Evolutionary conservation across 2,797 vertebrate species (phyloP).

Genomic region (Coilia nasus): DNA sequence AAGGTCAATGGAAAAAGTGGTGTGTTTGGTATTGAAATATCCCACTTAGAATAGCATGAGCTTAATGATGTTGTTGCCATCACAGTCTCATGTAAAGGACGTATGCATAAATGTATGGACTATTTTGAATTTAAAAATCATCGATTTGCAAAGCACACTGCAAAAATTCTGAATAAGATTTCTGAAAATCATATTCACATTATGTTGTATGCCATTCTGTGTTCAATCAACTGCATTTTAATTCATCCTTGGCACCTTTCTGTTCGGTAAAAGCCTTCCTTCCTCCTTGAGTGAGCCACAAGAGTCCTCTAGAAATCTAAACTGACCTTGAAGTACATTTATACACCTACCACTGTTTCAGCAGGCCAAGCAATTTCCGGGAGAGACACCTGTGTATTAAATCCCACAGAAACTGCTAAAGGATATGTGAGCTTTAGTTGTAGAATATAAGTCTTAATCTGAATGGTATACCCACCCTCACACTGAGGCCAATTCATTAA

Average conservation of each 20-base stretch:
- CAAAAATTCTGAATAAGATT: too few relatives aligned
- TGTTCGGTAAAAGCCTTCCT: background rate
- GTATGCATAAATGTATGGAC: too few relatives aligned
- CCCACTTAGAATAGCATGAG: background rate
- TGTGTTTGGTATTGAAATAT: constrained; percentile 1
- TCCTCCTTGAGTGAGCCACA: too few relatives aligned
- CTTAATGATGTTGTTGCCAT: background rate
- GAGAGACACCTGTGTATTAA: background rate
- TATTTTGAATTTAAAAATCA: too few relatives aligned
- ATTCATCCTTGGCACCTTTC: background rate
- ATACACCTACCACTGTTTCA: background rate
- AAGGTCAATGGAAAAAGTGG: constrained; percentile 36
- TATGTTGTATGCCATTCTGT: background rate
- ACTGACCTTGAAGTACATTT: background rate
- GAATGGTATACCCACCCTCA: background rate
- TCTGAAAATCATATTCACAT: background rate
- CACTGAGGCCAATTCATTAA: background rate
- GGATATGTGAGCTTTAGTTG: background rate
- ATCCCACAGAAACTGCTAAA: background rate
- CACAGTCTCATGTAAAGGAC: background rate
- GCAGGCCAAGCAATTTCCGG: background rate
- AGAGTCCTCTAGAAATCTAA: background rate
- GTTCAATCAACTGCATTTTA: background rate
- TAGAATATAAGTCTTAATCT: background rate
- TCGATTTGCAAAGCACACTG: too few relatives aligned